Percentiles rank a stretch among this genome's conserved stretches.
phyloP scores from a whole-genome alignment of 2,113 vertebrate genomes.

The Pelvicachromis taeniatus region DNA sequence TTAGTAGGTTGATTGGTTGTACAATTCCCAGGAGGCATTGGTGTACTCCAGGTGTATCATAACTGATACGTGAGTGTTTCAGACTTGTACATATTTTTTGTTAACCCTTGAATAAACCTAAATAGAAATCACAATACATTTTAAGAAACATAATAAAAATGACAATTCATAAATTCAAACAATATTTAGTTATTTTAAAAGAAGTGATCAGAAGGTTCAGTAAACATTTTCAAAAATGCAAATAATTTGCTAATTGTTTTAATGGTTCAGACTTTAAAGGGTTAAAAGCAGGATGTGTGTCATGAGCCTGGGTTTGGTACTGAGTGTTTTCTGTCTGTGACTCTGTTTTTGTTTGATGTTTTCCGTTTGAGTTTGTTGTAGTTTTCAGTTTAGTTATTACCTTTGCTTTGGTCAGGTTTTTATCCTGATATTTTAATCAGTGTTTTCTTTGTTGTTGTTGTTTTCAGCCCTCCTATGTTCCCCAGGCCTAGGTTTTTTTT shows the following conservation, averaged over 20 bases:
- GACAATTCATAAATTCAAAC: background rate
- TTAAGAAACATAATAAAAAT: background rate
- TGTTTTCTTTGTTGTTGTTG: background rate
- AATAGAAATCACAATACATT: background rate
- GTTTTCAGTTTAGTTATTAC: background rate
- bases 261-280: background rate
- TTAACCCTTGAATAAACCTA: background rate
- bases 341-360: background rate
- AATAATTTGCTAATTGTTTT: background rate
- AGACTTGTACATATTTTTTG: background rate
- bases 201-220: background rate
- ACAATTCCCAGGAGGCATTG: background rate
- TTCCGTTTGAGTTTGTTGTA: background rate
- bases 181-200: fast-evolving
- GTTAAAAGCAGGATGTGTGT: fast-evolving
- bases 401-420: background rate
- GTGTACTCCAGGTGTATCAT: background rate
- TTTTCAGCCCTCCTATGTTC: too few species aligned
- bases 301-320: background rate
- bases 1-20: background rate
- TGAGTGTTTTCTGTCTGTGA: background rate
- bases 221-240: background rate
- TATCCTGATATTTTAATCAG: background rate
- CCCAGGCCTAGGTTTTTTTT: background rate
- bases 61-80: background rate